These are phyloP conservation scores for Romanogobio albipinnatus DNA, from an alignment of 2,113 vertebrate species.

Conservation along the genomic window DNA sequence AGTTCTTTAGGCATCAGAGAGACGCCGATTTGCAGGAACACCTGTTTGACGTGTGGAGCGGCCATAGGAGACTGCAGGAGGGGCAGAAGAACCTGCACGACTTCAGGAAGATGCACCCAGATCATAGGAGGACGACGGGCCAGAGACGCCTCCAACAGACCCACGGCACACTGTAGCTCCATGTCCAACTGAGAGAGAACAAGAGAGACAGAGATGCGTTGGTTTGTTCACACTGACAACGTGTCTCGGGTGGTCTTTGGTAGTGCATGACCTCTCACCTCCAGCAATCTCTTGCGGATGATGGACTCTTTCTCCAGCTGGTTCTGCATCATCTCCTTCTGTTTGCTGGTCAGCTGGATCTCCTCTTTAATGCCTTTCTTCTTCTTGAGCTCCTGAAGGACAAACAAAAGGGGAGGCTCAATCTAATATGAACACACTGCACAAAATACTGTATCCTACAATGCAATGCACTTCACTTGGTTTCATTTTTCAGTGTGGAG, in stretches of 20 bases:
- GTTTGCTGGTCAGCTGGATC: slow-evolving; percentile 91
- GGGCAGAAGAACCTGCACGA: slow-evolving; percentile 85
- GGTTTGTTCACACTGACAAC: background rate
- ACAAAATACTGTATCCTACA: background rate
- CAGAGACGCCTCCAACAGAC: slow-evolving; percentile 82
- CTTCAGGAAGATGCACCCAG: slow-evolving; percentile 85
- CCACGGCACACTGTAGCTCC: slow-evolving; percentile 82
- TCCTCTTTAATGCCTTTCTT: slow-evolving; percentile 98
- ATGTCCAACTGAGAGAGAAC: slow-evolving; percentile 79
- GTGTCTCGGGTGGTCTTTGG: background rate
- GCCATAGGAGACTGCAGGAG: slow-evolving; percentile 90
- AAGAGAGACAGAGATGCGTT: background rate
- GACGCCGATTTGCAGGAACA: slow-evolving; percentile 85
- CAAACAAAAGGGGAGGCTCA: background rate
- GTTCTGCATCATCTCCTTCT: slow-evolving; percentile 92
- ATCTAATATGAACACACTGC: background rate
- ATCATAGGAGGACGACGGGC: slow-evolving; percentile 80
- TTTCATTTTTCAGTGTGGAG: background rate
- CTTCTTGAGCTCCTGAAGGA: slow-evolving; percentile 90
- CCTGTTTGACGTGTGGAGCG: slow-evolving; percentile 82
- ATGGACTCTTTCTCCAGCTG: slow-evolving; percentile 90
- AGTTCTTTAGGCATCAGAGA: slow-evolving; percentile 88
- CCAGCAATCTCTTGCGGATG: slow-evolving; percentile 84
- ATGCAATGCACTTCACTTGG: background rate
- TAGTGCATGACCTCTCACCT: slow-evolving; percentile 68